Conservation (phyloP, 1,140 invertebrate species). For the Zaprionus davidi region DNA sequence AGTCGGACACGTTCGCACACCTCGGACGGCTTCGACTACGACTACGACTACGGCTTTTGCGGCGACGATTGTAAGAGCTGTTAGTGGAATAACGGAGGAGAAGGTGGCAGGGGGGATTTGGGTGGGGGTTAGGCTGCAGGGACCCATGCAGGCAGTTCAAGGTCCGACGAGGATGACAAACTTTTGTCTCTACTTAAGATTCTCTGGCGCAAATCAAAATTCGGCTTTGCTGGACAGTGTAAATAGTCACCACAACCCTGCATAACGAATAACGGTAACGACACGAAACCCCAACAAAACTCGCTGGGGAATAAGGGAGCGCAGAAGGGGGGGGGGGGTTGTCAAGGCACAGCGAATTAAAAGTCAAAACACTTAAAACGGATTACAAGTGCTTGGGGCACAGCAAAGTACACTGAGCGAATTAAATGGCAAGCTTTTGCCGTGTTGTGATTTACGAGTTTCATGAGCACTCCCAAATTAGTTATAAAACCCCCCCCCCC, state of each 20-base stretch:
- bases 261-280: slow-evolving; percentile 5
- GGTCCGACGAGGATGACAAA: no score
- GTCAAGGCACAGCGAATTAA: slow-evolving; percentile 51
- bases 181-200: slow-evolving; percentile 1
- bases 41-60: not conserved
- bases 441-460: slow-evolving; percentile 3
- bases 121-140: not conserved
- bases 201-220: not conserved
- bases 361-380: slow-evolving; percentile 65
- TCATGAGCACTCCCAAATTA: not conserved
- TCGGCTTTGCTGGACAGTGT: not conserved
- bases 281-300: not conserved
- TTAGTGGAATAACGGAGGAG: not conserved
- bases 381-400: slow-evolving; percentile 48
- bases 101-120: not conserved
- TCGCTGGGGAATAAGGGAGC: not conserved
- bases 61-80: not conserved
- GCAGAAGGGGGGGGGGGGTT: not conserved
- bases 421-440: not conserved
- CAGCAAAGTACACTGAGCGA: slow-evolving; percentile 10
- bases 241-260: not conserved
- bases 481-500: not conserved
- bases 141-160: not conserved
- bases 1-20: slow-evolving; percentile 44
- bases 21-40: not conserved